A percentile compares a stretch with the other conserved stretches of the same genome.
Evolutionary conservation across 2,797 vertebrate species (phyloP).

Genomic region (Gouania willdenowi): DNA sequence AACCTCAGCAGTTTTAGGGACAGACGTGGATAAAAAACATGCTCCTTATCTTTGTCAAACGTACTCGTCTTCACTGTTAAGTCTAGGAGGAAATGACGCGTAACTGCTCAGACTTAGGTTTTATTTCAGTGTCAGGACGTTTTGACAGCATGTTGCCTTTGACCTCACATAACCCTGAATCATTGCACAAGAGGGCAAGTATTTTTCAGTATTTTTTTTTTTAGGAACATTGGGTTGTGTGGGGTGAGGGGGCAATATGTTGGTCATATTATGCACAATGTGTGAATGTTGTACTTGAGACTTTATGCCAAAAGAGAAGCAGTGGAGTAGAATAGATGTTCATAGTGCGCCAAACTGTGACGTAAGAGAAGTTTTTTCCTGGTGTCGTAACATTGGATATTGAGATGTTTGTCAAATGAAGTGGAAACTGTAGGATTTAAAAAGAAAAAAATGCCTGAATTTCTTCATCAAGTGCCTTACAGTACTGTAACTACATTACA

Average conservation of each 20-base stretch:
- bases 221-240: slow-evolving; percentile 70
- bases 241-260: slow-evolving; percentile 62
- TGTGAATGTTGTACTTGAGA: slow-evolving; percentile 71
- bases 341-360: slow-evolving; percentile 46
- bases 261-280: slow-evolving; percentile 78
- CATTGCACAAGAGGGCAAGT: too few relatives aligned
- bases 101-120: slow-evolving; percentile 39
- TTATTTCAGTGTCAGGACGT: slow-evolving; percentile 48
- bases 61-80: slow-evolving; percentile 38
- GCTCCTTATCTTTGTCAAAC: slow-evolving; percentile 17
- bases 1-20: slow-evolving; percentile 13
- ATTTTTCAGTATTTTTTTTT: slow-evolving; percentile 47
- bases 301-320: slow-evolving; percentile 75
- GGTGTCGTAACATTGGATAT: slow-evolving; percentile 60
- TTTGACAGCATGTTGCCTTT: slow-evolving; percentile 74
- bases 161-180: slow-evolving; percentile 73
- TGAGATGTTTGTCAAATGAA: slow-evolving; percentile 58
- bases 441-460: slow-evolving; percentile 73
- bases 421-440: slow-evolving; percentile 70
- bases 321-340: slow-evolving; percentile 47
- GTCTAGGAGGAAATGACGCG: slow-evolving; percentile 34
- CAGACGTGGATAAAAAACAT: slow-evolving; percentile 20
- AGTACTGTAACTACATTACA: slow-evolving; percentile 84
- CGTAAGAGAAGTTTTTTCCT: slow-evolving; percentile 39
- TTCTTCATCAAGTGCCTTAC: slow-evolving; percentile 91